These are phyloP conservation scores for Ecliptopera silaceata DNA, from an alignment of 2,888 invertebrate species.

Conservation along the genomic window DNA sequence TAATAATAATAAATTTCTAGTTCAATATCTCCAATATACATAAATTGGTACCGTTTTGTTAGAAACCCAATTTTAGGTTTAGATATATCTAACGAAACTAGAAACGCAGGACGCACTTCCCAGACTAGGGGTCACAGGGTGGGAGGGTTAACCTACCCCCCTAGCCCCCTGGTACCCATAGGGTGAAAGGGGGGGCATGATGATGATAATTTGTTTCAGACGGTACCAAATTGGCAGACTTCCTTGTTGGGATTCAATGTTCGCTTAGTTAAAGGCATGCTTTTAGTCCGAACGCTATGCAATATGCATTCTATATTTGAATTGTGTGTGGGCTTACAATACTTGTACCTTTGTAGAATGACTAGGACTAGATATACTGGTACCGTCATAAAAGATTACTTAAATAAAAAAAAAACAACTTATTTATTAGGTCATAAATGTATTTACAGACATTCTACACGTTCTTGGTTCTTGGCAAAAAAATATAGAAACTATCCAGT, in stretches of 20 bases:
- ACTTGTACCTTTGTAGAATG: too few relatives aligned
- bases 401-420: too few relatives aligned
- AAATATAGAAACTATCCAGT: too few relatives aligned
- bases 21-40: too few relatives aligned
- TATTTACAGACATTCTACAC: too few relatives aligned
- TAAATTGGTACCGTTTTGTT: too few relatives aligned
- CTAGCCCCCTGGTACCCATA: not conserved
- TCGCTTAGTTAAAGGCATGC: conserved; percentile 27
- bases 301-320: conserved; percentile 3
- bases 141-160: conserved; percentile 3
- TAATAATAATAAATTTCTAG: too few relatives aligned
- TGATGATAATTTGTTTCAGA: conserved; percentile 42
- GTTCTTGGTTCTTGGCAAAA: too few relatives aligned
- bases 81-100: conserved; percentile 21
- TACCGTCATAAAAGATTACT: too few relatives aligned
- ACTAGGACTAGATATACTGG: too few relatives aligned
- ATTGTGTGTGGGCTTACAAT: not conserved
- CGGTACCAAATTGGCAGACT: conserved; percentile 39
- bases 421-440: too few relatives aligned
- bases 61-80: not conserved
- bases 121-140: conserved; percentile 31
- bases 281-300: conserved; percentile 9
- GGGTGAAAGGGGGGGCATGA: conserved; percentile 27
- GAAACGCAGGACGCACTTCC: conserved; percentile 34
- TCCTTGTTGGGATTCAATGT: conserved; percentile 38